A percentile compares a stretch with the other conserved stretches of the same genome.
phyloP scores from a whole-genome alignment of 2,888 invertebrate species.

The Exocentrus adspersus region DNA sequence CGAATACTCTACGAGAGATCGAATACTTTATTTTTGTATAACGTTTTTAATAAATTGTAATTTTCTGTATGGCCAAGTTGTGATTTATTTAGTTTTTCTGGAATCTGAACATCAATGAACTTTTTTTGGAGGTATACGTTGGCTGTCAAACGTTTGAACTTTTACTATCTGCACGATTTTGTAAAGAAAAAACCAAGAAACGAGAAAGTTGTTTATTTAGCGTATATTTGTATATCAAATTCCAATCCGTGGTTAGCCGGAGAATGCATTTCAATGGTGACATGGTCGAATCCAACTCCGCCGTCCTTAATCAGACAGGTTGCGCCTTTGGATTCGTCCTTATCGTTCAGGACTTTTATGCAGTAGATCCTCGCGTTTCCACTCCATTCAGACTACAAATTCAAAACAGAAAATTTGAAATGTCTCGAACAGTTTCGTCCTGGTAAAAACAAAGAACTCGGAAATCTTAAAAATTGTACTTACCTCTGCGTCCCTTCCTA shows the following conservation, averaged over 20 bases:
- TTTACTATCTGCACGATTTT: too few relatives aligned
- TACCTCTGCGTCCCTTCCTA: constrained; percentile 20
- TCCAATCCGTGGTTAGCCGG: constrained; percentile 29
- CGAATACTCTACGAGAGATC: too few relatives aligned
- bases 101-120: too few relatives aligned
- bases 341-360: constrained; percentile 29
- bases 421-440: too few relatives aligned
- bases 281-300: constrained; percentile 28
- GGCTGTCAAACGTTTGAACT: too few relatives aligned
- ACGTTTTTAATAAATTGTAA: neutral
- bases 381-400: constrained; percentile 29
- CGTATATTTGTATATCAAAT: constrained; percentile 29
- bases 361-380: constrained; percentile 34
- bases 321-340: constrained; percentile 24
- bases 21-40: neutral
- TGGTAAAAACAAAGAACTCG: too few relatives aligned
- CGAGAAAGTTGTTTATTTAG: neutral
- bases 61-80: too few relatives aligned
- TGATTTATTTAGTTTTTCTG: neutral
- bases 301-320: constrained; percentile 29
- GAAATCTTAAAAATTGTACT: constrained; percentile 13
- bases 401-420: too few relatives aligned
- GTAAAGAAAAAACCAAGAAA: too few relatives aligned
- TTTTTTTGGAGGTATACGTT: too few relatives aligned
- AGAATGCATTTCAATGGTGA: constrained; percentile 31